Evolutionary conservation across 2,797 vertebrate genomes (phyloP).

Genomic region (Salarias fasciatus): DNA sequence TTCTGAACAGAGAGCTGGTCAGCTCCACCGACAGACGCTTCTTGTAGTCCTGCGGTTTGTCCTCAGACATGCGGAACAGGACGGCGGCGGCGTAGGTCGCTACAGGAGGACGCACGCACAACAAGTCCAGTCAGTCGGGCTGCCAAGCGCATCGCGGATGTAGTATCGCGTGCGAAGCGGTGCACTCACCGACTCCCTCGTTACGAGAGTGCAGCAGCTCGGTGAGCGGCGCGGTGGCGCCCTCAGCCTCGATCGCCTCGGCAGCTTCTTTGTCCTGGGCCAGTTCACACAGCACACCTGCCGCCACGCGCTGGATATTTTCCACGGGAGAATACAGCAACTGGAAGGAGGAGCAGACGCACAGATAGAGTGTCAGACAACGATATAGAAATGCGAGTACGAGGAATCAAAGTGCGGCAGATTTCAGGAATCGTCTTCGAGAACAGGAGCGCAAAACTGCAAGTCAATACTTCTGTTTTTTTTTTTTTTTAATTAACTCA

Average conservation of each 20-base stretch:
- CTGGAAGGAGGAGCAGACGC: constrained; percentile 71
- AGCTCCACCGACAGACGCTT: constrained; percentile 96
- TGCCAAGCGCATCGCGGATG: not conserved
- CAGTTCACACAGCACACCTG: constrained; percentile 97
- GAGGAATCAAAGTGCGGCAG: not conserved
- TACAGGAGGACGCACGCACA: constrained; percentile 52
- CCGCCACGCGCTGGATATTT: constrained; percentile 98
- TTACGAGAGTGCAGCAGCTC: constrained; percentile 98
- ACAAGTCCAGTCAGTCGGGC: not conserved
- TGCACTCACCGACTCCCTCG: constrained; percentile 93
- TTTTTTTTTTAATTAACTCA: no score
- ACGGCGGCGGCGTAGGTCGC: constrained; percentile 98
- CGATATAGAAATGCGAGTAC: not conserved
- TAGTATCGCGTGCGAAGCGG: not conserved
- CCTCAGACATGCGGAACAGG: constrained; percentile 98
- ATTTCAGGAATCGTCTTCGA: no score
- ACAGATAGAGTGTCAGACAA: no score
- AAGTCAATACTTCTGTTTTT: no score
- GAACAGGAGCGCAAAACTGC: no score
- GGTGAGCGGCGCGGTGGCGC: constrained; percentile 96
- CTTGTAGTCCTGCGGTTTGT: constrained; percentile 99
- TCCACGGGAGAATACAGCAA: constrained; percentile 98
- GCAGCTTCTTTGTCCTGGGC: constrained; percentile 99
- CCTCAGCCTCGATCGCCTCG: constrained; percentile 97
- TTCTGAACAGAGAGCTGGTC: constrained; percentile 97